Percentiles rank a stretch among this genome's conserved stretches.
These are phyloP conservation scores for Pycnomerus fuliginosus DNA, from an alignment of 2,888 invertebrate genomes.

Conservation along the genomic window DNA sequence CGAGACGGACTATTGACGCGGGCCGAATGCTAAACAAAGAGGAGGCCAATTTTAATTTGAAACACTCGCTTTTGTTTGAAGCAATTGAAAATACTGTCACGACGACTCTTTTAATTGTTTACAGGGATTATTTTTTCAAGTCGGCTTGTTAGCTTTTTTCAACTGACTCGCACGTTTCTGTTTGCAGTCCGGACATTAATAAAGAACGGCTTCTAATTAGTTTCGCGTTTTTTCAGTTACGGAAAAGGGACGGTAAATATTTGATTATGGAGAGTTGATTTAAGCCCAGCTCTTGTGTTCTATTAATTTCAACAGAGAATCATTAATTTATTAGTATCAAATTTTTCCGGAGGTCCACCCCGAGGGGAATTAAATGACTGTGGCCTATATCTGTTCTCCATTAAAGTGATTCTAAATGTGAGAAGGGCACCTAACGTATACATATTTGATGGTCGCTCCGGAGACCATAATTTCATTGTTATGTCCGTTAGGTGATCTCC, in stretches of 20 bases:
- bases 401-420: slow-evolving; percentile 12
- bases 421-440: slow-evolving; percentile 11
- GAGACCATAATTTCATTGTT: slow-evolving; percentile 17
- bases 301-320: slow-evolving; percentile 8
- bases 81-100: slow-evolving; percentile 33
- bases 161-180: slow-evolving; percentile 22
- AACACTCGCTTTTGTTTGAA: slow-evolving; percentile 16
- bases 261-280: slow-evolving; percentile 18
- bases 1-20: slow-evolving; percentile 21
- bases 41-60: slow-evolving; percentile 22
- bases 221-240: slow-evolving; percentile 15
- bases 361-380: too few species aligned
- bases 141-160: slow-evolving; percentile 27
- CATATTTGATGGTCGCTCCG: slow-evolving; percentile 16
- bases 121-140: slow-evolving; percentile 32
- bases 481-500: slow-evolving; percentile 13
- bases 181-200: slow-evolving; percentile 22
- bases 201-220: slow-evolving; percentile 22
- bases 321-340: slow-evolving; percentile 12
- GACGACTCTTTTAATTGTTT: slow-evolving; percentile 33
- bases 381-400: too few species aligned
- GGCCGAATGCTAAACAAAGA: slow-evolving; percentile 19
- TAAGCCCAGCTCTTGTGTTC: slow-evolving; percentile 10
- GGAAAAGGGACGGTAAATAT: slow-evolving; percentile 16
- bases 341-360: too few species aligned